phyloP scores from a whole-genome alignment of 2,888 invertebrate species.

The Iphiclides podalirius region DNA sequence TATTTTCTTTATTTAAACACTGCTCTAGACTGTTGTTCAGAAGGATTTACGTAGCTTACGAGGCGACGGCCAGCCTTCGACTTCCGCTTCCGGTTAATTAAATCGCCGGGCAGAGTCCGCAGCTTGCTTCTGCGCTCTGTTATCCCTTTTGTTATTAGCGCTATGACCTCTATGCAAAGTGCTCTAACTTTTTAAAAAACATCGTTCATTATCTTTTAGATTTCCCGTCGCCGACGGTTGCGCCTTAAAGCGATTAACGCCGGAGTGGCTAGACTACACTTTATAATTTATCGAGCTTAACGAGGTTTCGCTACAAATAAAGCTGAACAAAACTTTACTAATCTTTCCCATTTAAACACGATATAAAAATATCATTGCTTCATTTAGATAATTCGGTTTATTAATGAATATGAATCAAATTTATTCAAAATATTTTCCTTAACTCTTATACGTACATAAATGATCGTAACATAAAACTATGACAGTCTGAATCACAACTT shows the following conservation, averaged over 20 bases:
- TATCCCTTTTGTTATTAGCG: slow-evolving; percentile 3
- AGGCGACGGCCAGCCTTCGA: background rate
- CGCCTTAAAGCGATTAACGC: background rate
- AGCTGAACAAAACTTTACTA: too few relatives aligned
- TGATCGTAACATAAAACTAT: too few relatives aligned
- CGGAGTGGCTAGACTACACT: too few relatives aligned
- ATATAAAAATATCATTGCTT: too few relatives aligned
- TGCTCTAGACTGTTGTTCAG: slow-evolving; percentile 4
- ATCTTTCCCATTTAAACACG: too few relatives aligned
- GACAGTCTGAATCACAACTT: too few relatives aligned
- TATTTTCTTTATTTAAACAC: background rate
- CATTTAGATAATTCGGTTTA: too few relatives aligned
- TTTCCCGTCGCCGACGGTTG: slow-evolving; percentile 2
- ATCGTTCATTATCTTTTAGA: slow-evolving; percentile 6
- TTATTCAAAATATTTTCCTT: too few relatives aligned
- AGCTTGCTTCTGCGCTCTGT: slow-evolving; percentile 5
- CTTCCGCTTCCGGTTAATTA: slow-evolving; percentile 20
- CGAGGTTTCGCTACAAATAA: too few relatives aligned
- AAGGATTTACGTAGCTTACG: slow-evolving; percentile 9
- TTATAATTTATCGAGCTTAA: too few relatives aligned
- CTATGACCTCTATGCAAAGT: background rate
- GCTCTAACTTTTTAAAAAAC: background rate
- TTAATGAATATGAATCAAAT: too few relatives aligned
- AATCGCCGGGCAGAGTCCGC: slow-evolving; percentile 1
- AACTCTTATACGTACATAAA: too few relatives aligned